These are phyloP conservation scores for Coilia nasus DNA, from an alignment of 2,797 vertebrate genomes.

Conservation along the genomic window DNA sequence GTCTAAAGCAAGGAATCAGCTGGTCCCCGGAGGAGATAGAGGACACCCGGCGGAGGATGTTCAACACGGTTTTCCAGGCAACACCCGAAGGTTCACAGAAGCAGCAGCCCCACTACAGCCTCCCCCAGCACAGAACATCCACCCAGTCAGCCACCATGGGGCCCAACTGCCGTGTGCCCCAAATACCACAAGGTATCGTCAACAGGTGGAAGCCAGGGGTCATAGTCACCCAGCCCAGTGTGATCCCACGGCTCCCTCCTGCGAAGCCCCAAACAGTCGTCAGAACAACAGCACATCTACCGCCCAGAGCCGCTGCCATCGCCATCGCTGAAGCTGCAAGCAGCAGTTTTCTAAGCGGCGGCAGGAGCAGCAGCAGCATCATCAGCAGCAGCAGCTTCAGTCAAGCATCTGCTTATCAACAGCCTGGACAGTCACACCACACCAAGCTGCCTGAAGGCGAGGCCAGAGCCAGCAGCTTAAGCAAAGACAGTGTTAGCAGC, in stretches of 20 bases:
- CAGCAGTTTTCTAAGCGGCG: conserved; percentile 68
- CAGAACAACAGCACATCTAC: conserved; percentile 52
- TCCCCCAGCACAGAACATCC: conserved; percentile 80
- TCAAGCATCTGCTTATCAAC: conserved; percentile 30
- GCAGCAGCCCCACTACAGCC: conserved; percentile 75
- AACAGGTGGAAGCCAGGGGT: conserved; percentile 80
- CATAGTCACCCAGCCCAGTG: conserved; percentile 81
- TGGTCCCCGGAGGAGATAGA: conserved; percentile 99
- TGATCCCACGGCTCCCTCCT: conserved; percentile 76
- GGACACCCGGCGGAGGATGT: conserved; percentile 97
- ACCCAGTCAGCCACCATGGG: conserved; percentile 80
- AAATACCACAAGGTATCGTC: conserved; percentile 82
- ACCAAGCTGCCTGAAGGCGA: conserved; percentile 34
- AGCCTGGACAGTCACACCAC: conserved; percentile 30
- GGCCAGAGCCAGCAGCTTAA: conserved; percentile 35
- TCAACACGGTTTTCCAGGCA: conserved; percentile 95
- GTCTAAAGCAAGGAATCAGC: conserved; percentile 97
- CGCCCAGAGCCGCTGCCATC: conserved; percentile 71
- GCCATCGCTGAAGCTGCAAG: conserved; percentile 65
- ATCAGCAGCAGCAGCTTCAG: conserved; percentile 61
- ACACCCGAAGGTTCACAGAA: conserved; percentile 74
- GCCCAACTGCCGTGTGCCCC: conserved; percentile 80
- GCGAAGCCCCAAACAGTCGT: conserved; percentile 73
- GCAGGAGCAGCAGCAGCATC: conserved; percentile 69
- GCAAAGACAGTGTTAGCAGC: conserved; percentile 31